Evolutionary conservation across 1,140 invertebrate genomes (phyloP).

Genomic region (Zaprionus ghesquierei): DNA sequence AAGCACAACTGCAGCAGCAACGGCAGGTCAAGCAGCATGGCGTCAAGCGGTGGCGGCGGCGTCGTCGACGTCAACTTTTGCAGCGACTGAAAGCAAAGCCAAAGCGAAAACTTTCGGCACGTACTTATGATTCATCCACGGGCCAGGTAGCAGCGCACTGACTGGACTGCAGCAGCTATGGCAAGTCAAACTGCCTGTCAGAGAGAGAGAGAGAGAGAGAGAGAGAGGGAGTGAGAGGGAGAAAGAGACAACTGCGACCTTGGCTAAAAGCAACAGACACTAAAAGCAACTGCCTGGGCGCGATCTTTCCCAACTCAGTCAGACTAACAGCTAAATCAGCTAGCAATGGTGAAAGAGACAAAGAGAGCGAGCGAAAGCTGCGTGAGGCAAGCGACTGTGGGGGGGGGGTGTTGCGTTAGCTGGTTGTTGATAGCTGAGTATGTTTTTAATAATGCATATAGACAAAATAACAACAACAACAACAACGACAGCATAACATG

Average conservation of each 20-base stretch:
- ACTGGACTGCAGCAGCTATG: not conserved
- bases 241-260: slow-evolving; percentile 13
- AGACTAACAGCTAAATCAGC: not conserved
- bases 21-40: too few relatives aligned
- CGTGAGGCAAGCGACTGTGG: slow-evolving; percentile 55
- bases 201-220: not conserved
- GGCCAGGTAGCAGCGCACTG: slow-evolving; percentile 25
- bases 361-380: slow-evolving; percentile 32
- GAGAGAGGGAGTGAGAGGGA: too few relatives aligned
- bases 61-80: slow-evolving; percentile 38
- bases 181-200: not conserved
- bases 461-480: slow-evolving; percentile 39
- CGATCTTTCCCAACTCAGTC: not conserved
- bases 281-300: not conserved
- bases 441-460: slow-evolving; percentile 78
- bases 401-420: too few relatives aligned
- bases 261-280: not conserved
- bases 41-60: too few relatives aligned
- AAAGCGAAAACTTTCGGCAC: slow-evolving; percentile 60
- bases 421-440: slow-evolving; percentile 76
- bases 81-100: slow-evolving; percentile 9
- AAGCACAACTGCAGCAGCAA: slow-evolving; percentile 34
- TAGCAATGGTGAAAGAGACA: slow-evolving; percentile 1
- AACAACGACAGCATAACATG: slow-evolving; percentile 30
- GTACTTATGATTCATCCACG: slow-evolving; percentile 48